Percentiles rank a stretch among this genome's conserved stretches.
These are phyloP conservation scores for Orestias chungarensis DNA, from an alignment of 2,797 vertebrate species.

Conservation along the genomic window DNA sequence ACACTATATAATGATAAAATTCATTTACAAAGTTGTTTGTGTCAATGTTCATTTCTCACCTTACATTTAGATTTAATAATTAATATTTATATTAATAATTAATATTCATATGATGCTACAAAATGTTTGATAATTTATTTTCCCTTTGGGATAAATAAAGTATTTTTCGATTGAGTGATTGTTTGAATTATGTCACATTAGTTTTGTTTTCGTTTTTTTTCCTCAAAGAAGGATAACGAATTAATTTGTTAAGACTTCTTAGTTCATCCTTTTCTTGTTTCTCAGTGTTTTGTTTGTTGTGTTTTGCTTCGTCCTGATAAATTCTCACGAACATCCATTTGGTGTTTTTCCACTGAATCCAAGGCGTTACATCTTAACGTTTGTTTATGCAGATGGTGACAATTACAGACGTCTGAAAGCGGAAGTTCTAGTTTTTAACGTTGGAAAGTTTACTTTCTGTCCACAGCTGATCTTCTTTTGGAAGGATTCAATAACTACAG, in stretches of 20 bases:
- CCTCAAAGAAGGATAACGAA: not conserved
- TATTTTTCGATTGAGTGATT: too few species aligned
- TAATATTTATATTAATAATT: too few species aligned
- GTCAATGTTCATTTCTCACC: too few species aligned
- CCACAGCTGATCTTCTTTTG: slow-evolving; percentile 91
- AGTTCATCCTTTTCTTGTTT: not conserved
- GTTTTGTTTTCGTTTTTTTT: not conserved
- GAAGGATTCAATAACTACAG: slow-evolving; percentile 96
- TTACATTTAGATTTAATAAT: not conserved
- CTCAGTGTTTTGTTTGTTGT: not conserved
- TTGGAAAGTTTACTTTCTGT: slow-evolving; percentile 30
- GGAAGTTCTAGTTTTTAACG: not conserved
- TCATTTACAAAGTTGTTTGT: too few species aligned
- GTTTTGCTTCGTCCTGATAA: not conserved
- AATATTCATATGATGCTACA: too few species aligned
- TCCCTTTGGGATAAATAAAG: too few species aligned
- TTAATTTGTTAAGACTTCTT: not conserved
- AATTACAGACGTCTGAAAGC: not conserved
- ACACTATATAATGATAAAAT: too few species aligned
- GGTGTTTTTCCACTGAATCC: too few species aligned
- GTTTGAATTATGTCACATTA: not conserved
- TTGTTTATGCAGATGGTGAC: not conserved
- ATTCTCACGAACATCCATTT: not conserved
- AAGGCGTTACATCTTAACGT: not conserved
- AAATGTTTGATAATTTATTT: too few species aligned